Evolutionary conservation across 2,888 invertebrate species (phyloP).

Genomic region (Petrophora chlorosata): DNA sequence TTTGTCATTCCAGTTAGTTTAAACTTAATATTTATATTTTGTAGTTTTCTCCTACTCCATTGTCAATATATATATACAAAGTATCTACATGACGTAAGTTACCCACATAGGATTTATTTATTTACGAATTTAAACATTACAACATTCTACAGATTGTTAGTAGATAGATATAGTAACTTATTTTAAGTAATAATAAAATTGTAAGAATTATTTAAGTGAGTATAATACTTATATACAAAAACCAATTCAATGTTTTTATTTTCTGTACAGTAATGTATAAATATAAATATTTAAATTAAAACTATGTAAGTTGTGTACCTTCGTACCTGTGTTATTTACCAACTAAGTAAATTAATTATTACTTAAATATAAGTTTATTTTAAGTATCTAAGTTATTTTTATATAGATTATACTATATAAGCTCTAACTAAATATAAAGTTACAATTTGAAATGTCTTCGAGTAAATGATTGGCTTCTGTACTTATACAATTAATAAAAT

Average conservation of each 20-base stretch:
- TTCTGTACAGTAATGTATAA: slow-evolving; percentile 2
- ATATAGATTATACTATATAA: not conserved
- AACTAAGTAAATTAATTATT: not conserved
- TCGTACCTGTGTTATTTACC: slow-evolving; percentile 22
- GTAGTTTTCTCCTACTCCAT: too few relatives aligned
- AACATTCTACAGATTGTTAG: too few relatives aligned
- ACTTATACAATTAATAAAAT: slow-evolving; percentile 27
- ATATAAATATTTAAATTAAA: not conserved
- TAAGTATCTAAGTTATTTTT: slow-evolving; percentile 9
- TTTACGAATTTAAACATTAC: too few relatives aligned
- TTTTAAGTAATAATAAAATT: too few relatives aligned
- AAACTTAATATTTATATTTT: too few relatives aligned
- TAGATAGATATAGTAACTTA: too few relatives aligned
- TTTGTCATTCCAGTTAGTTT: too few relatives aligned
- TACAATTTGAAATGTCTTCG: slow-evolving; percentile 3
- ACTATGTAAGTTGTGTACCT: slow-evolving; percentile 9
- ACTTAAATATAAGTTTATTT: not conserved
- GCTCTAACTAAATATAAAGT: not conserved
- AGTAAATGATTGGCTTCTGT: slow-evolving; percentile 36
- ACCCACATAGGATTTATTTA: too few relatives aligned
- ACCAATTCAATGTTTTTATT: too few relatives aligned
- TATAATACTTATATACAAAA: too few relatives aligned
- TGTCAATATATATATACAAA: too few relatives aligned
- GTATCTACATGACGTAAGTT: too few relatives aligned
- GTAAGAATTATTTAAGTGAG: not conserved